Percentiles rank a stretch among this genome's conserved stretches.
Conservation (phyloP, 2,797 vertebrate species). For the Pseudochirops corinnae region DNA sequence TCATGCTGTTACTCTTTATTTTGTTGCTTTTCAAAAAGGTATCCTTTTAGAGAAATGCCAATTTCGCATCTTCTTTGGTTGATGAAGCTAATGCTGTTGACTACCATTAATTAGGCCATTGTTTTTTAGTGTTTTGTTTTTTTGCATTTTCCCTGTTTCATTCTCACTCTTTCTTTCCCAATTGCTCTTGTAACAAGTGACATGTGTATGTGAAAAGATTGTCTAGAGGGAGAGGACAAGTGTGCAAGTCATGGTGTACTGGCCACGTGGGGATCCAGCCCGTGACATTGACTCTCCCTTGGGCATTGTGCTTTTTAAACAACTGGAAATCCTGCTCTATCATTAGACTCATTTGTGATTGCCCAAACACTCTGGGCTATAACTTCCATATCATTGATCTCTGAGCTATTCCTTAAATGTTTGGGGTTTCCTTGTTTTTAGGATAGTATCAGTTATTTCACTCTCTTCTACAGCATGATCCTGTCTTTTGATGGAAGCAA, state of each 20-base stretch:
- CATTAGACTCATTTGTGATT: not conserved
- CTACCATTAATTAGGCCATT: not conserved
- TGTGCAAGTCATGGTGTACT: not conserved
- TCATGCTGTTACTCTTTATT: not conserved
- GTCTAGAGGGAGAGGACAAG: not conserved
- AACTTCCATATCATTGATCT: not conserved
- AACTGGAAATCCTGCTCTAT: not conserved
- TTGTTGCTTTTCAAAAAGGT: not conserved
- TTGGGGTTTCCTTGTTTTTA: not conserved
- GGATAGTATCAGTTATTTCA: not conserved
- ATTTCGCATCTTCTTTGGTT: not conserved
- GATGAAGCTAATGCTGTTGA: not conserved
- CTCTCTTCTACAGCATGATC: not conserved
- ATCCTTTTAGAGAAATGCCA: not conserved
- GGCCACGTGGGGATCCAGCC: not conserved
- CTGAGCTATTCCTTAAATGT: not conserved
- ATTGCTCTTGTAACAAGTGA: not conserved
- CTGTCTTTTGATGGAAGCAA: not conserved
- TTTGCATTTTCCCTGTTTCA: not conserved
- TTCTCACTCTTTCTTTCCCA: not conserved
- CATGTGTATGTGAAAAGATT: not conserved
- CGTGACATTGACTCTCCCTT: not conserved
- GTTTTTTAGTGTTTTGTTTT: not conserved
- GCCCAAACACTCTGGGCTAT: not conserved
- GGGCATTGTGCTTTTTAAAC: not conserved